Conservation (phyloP, 1,140 invertebrate genomes). For the Subanguina moxae region DNA sequence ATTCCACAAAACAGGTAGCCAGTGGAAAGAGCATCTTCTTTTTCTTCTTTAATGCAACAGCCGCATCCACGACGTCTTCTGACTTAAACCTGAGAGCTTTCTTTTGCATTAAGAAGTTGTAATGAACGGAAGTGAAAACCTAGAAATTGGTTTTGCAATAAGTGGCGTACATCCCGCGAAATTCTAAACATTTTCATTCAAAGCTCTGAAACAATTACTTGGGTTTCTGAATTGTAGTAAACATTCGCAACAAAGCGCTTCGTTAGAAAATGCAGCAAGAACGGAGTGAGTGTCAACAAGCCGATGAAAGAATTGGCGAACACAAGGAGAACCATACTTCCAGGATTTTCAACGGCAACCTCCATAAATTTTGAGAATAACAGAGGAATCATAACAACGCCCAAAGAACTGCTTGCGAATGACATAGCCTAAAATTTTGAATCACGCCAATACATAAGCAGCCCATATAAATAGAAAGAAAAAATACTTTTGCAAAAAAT, state of each 20-base stretch:
- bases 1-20: conserved; percentile 49
- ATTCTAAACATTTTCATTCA: neutral
- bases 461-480: neutral
- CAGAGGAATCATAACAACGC: conserved; percentile 47
- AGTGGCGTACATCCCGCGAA: neutral
- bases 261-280: conserved; percentile 45
- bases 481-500: conserved; percentile 41
- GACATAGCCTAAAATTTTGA: conserved; percentile 16
- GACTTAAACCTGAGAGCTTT: conserved; percentile 43
- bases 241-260: conserved; percentile 48
- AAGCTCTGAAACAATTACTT: conserved; percentile 15
- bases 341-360: conserved; percentile 34
- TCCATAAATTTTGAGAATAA: conserved; percentile 28
- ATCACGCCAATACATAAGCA: neutral
- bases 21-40: conserved; percentile 49
- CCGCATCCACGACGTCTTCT: conserved; percentile 30
- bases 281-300: conserved; percentile 43
- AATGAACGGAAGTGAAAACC: conserved; percentile 51
- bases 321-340: conserved; percentile 33
- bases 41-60: conserved; percentile 22
- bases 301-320: conserved; percentile 45
- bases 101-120: conserved; percentile 53
- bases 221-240: conserved; percentile 44
- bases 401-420: conserved; percentile 39
- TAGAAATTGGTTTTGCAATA: conserved; percentile 7